phyloP scores from a whole-genome alignment of 2,888 invertebrate genomes.

The Drosophila putrida region DNA sequence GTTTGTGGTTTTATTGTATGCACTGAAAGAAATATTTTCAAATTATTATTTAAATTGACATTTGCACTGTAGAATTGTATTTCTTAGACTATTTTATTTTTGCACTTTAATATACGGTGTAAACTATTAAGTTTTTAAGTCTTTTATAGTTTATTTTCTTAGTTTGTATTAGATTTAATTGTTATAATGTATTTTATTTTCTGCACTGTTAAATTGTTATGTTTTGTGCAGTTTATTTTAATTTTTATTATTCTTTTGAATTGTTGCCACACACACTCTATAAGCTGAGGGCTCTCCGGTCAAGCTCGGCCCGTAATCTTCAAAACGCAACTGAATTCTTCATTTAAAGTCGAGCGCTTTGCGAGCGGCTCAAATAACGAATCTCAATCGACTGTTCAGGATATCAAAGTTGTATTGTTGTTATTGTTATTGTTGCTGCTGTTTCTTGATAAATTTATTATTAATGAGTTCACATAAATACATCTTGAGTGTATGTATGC shows the following conservation, averaged over 20 bases:
- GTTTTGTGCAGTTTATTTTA: not conserved
- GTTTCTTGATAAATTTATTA: conserved; percentile 40
- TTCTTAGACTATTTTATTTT: not conserved
- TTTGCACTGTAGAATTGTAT: not conserved
- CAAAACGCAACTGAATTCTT: conserved; percentile 35
- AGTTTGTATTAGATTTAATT: too few species aligned
- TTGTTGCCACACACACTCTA: conserved; percentile 1
- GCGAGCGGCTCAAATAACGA: conserved; percentile 10
- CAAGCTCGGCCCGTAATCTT: conserved; percentile 34
- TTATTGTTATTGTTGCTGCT: conserved; percentile 10
- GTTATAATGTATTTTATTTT: too few species aligned
- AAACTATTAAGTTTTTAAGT: too few species aligned
- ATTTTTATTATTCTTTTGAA: not conserved
- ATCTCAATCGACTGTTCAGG: conserved; percentile 27
- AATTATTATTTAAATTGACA: not conserved
- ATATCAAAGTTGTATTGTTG: conserved; percentile 22
- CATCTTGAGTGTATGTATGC: conserved; percentile 2
- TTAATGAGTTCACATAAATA: conserved; percentile 25
- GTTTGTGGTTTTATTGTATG: conserved; percentile 5
- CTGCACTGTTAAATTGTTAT: not conserved
- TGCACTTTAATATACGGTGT: too few species aligned
- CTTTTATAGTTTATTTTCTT: not conserved
- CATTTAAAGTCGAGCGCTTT: conserved; percentile 17
- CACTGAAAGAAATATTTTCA: conserved; percentile 52
- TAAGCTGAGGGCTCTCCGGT: conserved; percentile 4